These are phyloP conservation scores for Momotus momota DNA, from an alignment of 2,797 vertebrate genomes.

Conservation along the genomic window DNA sequence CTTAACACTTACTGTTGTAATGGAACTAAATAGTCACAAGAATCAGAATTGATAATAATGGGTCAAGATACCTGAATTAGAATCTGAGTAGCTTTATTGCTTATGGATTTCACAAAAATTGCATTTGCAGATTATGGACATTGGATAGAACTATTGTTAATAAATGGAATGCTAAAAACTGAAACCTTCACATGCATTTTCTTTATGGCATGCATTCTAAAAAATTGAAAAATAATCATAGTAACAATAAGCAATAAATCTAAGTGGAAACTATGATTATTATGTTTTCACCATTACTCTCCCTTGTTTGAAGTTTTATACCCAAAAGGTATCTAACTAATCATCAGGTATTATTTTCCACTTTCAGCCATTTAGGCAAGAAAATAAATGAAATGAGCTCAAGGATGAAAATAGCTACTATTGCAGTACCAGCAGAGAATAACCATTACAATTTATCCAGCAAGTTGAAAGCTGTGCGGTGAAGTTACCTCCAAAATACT, in stretches of 20 bases:
- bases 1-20: constrained; percentile 25
- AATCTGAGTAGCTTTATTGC: constrained; percentile 27
- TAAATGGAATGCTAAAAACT: constrained; percentile 19
- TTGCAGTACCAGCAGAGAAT: neutral
- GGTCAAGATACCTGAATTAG: constrained; percentile 44
- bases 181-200: constrained; percentile 19
- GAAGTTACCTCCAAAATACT: constrained; percentile 9
- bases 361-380: constrained; percentile 20
- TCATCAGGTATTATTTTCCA: constrained; percentile 46
- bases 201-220: neutral
- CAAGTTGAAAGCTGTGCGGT: constrained; percentile 16
- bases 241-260: constrained; percentile 43
- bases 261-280: constrained; percentile 26
- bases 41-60: constrained; percentile 41
- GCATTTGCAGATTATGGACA: neutral
- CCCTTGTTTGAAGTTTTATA: constrained; percentile 52
- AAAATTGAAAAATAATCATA: constrained; percentile 40
- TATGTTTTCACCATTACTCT: constrained; percentile 40
- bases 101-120: constrained; percentile 42
- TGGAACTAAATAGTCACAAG: constrained; percentile 31
- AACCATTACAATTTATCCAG: constrained; percentile 4
- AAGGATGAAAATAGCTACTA: constrained; percentile 17
- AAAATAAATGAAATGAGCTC: constrained; percentile 7
- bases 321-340: constrained; percentile 51
- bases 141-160: constrained; percentile 13